Evolutionary conservation across 2,888 invertebrate genomes (phyloP), one percentile per base, ranked within the genome.

Genomic region (Melanostoma scalare): DNA sequence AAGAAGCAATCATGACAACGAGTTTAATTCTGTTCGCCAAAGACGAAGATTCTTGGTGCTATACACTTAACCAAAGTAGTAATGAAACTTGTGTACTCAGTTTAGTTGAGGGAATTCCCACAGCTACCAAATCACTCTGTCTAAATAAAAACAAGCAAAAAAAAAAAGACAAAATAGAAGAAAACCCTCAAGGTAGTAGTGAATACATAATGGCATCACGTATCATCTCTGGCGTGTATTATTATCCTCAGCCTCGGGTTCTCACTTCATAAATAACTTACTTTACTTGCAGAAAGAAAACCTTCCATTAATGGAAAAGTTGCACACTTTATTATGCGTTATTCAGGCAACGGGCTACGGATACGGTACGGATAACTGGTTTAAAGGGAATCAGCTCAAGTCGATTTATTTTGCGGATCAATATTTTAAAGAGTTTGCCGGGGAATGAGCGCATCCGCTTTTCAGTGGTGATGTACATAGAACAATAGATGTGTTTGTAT

Each of bases 141-240:
- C 8, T 46, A 10, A 10, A 3, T 33, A 3, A 3, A 20, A n/a
- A 31, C 4, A 35, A 35, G n/a, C 0, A 48, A 35, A 35, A 9
- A 42, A 35, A 30, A 65, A 67, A 82, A 76, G 61, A 20, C 1
- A 20, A 20, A 20, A 20, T 20, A 20, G 20, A 20, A 20, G 20
- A 20, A 20, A 69, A 71, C 60, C 42, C 78, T 84, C 74, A 71
- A 72, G 75, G 71, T 75, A 63, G 79, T 44, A 67, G 61, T 79
- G 75, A 79, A 84, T 84, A 84, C 50, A 35, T 79, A 84, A 84
- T 84, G 67, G 50, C 78, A 84, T 84, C 84, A 84, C 84, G 84
- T 79, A 67, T 79, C 73, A 71, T 84, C 74, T 79, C 74, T 65
- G 79, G 79, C 75, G 74, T 74, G 74, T 71, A 71, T 67, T 84